A percentile compares a stretch with the other conserved stretches of the same genome.
Evolutionary conservation across 2,113 vertebrate species (phyloP).

Genomic region (Varanus komodoensis): DNA sequence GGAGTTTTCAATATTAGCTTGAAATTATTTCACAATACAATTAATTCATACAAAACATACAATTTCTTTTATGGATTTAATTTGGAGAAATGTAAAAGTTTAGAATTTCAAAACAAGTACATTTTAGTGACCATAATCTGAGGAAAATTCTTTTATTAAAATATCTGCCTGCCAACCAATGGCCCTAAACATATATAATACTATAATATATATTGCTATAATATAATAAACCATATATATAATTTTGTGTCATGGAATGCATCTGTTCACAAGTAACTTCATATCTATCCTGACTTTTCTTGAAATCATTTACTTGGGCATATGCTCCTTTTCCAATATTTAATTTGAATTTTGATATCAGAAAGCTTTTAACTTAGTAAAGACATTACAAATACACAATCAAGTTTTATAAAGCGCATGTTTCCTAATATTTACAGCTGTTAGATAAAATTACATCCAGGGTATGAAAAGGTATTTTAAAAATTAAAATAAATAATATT

Average conservation of each 20-base stretch:
- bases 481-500: background rate
- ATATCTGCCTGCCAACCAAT: conserved; percentile 36
- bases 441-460: conserved; percentile 19
- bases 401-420: conserved; percentile 49
- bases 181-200: conserved; percentile 24
- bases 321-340: background rate
- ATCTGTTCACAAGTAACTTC: conserved; percentile 45
- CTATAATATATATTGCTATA: conserved; percentile 35
- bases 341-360: background rate
- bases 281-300: conserved; percentile 40
- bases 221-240: conserved; percentile 19
- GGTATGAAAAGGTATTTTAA: background rate
- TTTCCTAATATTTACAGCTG: conserved; percentile 35
- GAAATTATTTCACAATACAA: conserved; percentile 12
- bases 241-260: conserved; percentile 23
- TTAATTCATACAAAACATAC: conserved; percentile 27
- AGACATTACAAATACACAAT: background rate
- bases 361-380: background rate
- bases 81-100: conserved; percentile 49
- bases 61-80: conserved; percentile 22
- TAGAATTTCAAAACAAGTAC: conserved; percentile 48
- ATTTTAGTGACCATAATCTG: conserved; percentile 35
- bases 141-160: background rate
- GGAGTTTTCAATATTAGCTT: conserved; percentile 40
- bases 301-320: background rate